Evolutionary conservation across 2,888 invertebrate genomes (phyloP), one percentile per base, ranked within the genome.

Genomic region (Trisateles emortualis): DNA sequence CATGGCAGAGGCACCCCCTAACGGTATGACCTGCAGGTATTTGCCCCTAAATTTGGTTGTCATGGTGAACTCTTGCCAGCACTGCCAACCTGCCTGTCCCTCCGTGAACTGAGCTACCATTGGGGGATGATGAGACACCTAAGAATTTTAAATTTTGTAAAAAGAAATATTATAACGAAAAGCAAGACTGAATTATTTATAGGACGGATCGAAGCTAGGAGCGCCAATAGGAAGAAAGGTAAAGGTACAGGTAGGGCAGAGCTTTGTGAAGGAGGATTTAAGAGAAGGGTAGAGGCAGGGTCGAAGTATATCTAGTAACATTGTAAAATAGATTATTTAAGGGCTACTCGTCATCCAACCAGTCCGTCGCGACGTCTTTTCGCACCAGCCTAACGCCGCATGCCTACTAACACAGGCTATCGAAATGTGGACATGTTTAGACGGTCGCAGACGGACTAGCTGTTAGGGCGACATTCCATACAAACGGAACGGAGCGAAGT

Each of bases 51-150:
- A 99, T 93, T 99, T 99, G 81, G 98, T 98, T 55, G 98, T 98
- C 99, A 99, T 99, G 39, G 99, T 98, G 93, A 99, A 99, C 93
- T 99, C 99, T 91, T 99, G 99, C 98, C 98, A 99, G 87, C 97
- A 97, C 67, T 94, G 95, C 99, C 99, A 99, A 33, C 95, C 95
- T 52, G 94, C 92, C 63, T 93, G 90, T 10, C 99, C 98, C 88
- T 99, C 98, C 83, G 98, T 97, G 91, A 96, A 96, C 86, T 98
- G 97, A 29, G 99, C 99, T 65, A 98, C 96, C 95, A 99, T 98
- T 8, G 99, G 99, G 10, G 99, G 99, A 92, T 99, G 99, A 94
- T 99, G 99, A 10, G 99, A 99, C 16, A 99, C 97, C 92, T 92
- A 63, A 51, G 64, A 64, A 65, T 71, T 72, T 81, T 16, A 63